phyloP scores from a whole-genome alignment of 2,888 invertebrate genomes.

The Cheilosia soror region DNA sequence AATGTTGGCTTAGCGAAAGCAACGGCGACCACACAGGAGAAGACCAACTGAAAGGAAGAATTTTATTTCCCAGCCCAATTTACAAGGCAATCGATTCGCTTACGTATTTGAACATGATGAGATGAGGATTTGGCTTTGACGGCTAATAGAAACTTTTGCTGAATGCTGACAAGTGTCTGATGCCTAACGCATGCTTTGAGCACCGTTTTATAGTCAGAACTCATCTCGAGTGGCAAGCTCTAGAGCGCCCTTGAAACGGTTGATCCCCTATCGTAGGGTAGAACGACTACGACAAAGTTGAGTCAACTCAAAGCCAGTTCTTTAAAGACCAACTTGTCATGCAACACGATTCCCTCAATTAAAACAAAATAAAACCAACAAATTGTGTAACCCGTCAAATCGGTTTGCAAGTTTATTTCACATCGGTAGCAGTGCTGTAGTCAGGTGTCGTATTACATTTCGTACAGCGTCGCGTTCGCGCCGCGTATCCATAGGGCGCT shows the following conservation, averaged over 20 bases:
- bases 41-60: constrained; percentile 43
- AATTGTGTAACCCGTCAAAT: constrained; percentile 59
- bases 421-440: constrained; percentile 6
- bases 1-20: constrained; percentile 55
- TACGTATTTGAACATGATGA: constrained; percentile 67
- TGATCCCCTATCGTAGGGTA: neutral
- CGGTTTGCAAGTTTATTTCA: constrained; percentile 63
- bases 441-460: constrained; percentile 57
- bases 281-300: neutral
- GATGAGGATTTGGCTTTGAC: neutral
- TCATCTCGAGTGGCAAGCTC: neutral
- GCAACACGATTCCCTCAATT: constrained; percentile 41
- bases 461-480: constrained; percentile 18
- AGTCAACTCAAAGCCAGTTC: neutral
- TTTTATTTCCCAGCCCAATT: neutral
- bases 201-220: constrained; percentile 27
- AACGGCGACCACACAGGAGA: constrained; percentile 47
- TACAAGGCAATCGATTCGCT: neutral
- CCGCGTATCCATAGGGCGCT: constrained; percentile 2
- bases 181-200: neutral
- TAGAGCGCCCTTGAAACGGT: constrained; percentile 12
- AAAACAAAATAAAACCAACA: constrained; percentile 38
- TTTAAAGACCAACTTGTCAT: neutral
- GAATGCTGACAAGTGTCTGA: constrained; percentile 51
- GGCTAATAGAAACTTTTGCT: constrained; percentile 19